These are phyloP conservation scores for Onychomys leucogaster DNA, from an alignment of 2,797 vertebrate species.

Conservation along the genomic window DNA sequence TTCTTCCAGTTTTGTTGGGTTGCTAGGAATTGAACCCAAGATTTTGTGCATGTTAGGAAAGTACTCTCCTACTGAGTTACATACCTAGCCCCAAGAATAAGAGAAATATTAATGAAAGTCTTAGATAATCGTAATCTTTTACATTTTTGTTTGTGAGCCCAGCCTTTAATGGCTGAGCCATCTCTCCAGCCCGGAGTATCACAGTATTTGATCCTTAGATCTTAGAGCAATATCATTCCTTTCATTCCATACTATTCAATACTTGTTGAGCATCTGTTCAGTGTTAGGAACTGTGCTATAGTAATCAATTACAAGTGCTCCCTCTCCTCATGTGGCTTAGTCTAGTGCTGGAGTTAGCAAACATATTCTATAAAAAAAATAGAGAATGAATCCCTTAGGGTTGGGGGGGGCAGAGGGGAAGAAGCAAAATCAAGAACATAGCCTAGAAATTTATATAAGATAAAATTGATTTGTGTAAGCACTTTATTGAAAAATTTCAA, in stretches of 20 bases:
- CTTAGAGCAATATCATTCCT: neutral
- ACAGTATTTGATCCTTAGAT: constrained; percentile 3
- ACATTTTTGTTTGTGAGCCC: neutral
- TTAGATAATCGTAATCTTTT: constrained; percentile 6
- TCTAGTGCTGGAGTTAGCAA: neutral
- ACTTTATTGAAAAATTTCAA: constrained; percentile 36
- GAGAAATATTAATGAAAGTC: constrained; percentile 37
- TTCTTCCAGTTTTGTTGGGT: neutral
- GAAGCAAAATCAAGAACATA: constrained; percentile 46
- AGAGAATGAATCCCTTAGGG: neutral
- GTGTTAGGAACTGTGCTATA: constrained; percentile 19
- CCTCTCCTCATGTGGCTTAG: constrained; percentile 26
- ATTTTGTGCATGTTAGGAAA: neutral
- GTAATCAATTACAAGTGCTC: constrained; percentile 11
- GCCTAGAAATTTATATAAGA: neutral
- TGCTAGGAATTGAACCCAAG: neutral
- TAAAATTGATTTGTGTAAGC: constrained; percentile 40
- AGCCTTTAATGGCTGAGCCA: neutral
- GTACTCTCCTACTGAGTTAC: neutral
- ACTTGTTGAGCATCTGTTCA: constrained; percentile 11
- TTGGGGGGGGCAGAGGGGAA: neutral
- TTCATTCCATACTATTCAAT: constrained; percentile 24
- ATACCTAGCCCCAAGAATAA: neutral
- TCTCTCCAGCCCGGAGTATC: neutral
- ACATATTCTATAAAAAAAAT: neutral